Evolutionary conservation across 2,888 invertebrate genomes (phyloP).

Genomic region (Heliconius sara): DNA sequence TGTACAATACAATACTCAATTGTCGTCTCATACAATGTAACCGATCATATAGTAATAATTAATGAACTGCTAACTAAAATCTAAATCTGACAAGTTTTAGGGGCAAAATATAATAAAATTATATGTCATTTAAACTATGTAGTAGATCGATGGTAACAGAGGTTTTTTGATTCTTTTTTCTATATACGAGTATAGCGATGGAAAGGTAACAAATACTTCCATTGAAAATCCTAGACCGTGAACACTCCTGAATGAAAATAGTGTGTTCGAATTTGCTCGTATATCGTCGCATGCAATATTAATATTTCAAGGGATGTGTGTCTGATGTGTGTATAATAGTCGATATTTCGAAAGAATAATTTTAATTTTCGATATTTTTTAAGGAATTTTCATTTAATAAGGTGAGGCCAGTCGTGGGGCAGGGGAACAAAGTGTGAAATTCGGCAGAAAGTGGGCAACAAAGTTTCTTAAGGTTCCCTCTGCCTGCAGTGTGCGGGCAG

Average conservation of each 20-base stretch:
- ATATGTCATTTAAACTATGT: neutral
- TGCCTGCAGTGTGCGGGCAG: too few relatives aligned
- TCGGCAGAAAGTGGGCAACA: too few relatives aligned
- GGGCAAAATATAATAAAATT: neutral
- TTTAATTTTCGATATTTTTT: neutral
- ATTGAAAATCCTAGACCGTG: conserved; percentile 44
- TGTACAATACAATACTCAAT: too few relatives aligned
- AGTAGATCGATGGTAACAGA: conserved; percentile 2
- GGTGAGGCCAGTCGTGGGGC: neutral
- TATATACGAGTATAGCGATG: conserved; percentile 26
- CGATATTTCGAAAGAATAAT: neutral
- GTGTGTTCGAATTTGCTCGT: conserved; percentile 45
- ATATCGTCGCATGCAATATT: conserved; percentile 41
- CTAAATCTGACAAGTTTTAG: too few relatives aligned
- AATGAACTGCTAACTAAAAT: too few relatives aligned
- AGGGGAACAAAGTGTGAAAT: too few relatives aligned
- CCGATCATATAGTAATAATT: too few relatives aligned
- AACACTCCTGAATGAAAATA: conserved; percentile 43
- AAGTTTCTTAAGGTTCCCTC: too few relatives aligned
- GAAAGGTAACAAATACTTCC: conserved; percentile 45
- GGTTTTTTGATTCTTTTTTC: conserved; percentile 42
- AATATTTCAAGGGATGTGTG: conserved; percentile 35
- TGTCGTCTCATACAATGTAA: too few relatives aligned
- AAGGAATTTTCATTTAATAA: conserved; percentile 7
- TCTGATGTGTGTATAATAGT: conserved; percentile 14